Conservation (phyloP, 2,888 invertebrate species). For the Torymus aiolomorphi region DNA sequence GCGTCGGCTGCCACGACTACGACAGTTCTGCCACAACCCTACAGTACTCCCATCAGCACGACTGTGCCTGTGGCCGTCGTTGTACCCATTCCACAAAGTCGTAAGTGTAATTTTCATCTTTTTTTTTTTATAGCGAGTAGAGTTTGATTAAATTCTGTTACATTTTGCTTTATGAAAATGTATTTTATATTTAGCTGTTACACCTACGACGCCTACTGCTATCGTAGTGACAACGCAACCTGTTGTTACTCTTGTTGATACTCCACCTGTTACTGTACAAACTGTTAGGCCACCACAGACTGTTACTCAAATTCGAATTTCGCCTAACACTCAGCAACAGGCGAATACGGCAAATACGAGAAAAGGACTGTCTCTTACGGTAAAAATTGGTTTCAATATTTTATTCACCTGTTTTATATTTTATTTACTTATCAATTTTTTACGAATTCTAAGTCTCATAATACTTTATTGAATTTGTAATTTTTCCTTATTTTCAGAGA, state of each 20-base stretch:
- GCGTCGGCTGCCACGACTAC: conserved; percentile 58
- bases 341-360: conserved; percentile 77
- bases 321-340: conserved; percentile 75
- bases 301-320: conserved; percentile 78
- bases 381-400: conserved; percentile 69
- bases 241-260: conserved; percentile 69
- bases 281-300: conserved; percentile 74
- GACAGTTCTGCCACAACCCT: conserved; percentile 63
- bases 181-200: conserved; percentile 60
- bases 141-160: conserved; percentile 1
- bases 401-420: not conserved
- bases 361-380: conserved; percentile 84
- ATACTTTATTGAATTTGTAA: conserved; percentile 14
- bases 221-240: conserved; percentile 63
- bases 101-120: conserved; percentile 63
- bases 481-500: conserved; percentile 80
- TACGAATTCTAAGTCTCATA: not conserved
- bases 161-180: not conserved
- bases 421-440: conserved; percentile 9
- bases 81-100: conserved; percentile 62
- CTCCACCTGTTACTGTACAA: conserved; percentile 70
- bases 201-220: conserved; percentile 67
- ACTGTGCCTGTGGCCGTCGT: conserved; percentile 65
- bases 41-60: conserved; percentile 69
- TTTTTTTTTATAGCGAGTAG: not conserved